Conservation (phyloP, 2,113 vertebrate species). For the Mus spicilegus region DNA sequence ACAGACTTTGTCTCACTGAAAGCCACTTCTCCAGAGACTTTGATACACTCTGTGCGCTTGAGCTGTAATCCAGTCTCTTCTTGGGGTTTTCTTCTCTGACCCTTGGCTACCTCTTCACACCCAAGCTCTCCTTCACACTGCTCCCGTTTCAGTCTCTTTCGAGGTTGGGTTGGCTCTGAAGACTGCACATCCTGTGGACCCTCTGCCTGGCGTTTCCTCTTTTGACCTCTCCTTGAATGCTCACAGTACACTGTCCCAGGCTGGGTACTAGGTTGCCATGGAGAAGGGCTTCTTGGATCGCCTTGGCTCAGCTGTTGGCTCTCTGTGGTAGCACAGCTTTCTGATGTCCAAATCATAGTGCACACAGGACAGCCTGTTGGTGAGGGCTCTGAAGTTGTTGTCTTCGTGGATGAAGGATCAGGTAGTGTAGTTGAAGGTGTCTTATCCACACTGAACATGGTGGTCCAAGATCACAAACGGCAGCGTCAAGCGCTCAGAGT, state of each 20-base stretch:
- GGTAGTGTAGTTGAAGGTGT: not conserved
- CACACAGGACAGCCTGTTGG: accelerated
- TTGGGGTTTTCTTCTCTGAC: too few relatives aligned
- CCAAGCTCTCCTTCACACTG: too few relatives aligned
- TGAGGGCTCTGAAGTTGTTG: not conserved
- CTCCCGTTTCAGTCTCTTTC: not conserved
- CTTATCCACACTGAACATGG: not conserved
- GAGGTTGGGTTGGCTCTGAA: too few relatives aligned
- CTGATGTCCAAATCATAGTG: not conserved
- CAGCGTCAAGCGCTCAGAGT: not conserved
- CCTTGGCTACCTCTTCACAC: not conserved
- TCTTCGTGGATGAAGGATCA: not conserved
- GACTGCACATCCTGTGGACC: accelerated
- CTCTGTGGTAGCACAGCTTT: not conserved
- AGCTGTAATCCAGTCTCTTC: not conserved
- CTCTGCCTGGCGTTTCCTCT: not conserved
- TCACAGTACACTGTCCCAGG: not conserved
- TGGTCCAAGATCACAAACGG: too few relatives aligned
- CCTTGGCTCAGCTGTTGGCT: not conserved
- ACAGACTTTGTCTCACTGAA: not conserved
- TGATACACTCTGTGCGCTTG: not conserved
- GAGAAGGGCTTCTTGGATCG: not conserved
- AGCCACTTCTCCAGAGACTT: not conserved
- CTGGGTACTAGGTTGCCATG: not conserved
- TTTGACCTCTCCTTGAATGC: not conserved